Evolutionary conservation across 2,797 vertebrate species (phyloP), one percentile per base, ranked within the genome.

Genomic region (Scleropages formosus): DNA sequence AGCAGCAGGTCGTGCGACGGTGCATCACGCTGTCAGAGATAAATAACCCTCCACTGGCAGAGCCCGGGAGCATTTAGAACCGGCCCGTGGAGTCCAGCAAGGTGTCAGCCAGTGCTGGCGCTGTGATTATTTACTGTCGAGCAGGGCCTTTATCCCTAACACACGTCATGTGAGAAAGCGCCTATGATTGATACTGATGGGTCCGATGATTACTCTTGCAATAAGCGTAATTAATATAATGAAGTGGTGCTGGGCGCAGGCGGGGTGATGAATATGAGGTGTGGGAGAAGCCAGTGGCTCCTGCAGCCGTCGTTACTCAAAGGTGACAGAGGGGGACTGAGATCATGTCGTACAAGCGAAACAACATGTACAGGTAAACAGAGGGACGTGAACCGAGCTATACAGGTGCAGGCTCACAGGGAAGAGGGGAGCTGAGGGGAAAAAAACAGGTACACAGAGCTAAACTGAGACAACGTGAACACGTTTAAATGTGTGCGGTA

Each of bases 181-280:
- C 85, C 72, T 77, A 87, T 94, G 93, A 95, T 93, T 91, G 91
- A 96, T 96, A 92, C 89, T 92, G 88, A 93, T 72, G 73, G 88
- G 86, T 22, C 84, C 84, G 91, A 96, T 96, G 94, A 96, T 95
- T 91, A 92, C 90, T 95, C 94, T 95, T 95, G 93, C 94, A 95
- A 95, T 94, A 93, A 95, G 92, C 91, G 88, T 94, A 95, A 96
- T 97, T 96, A 94, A 95, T 95, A 94, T 91, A 95, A 94, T 89
- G 87, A 96, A 93, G 91, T 89, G 85, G 89, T 89, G 85, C 88
- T 92, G 91, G 90, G 85, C 83, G 82, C 84, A 86, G 84, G 80
- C 83, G 83, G 78, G 85, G 85, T 94, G 91, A 95, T 89, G 87
- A 91, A 92, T 93, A 85, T 83, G 74, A 67, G 78, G 81, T 75